Conservation (phyloP, 2,888 invertebrate genomes). For the Ectemnius continuus region DNA sequence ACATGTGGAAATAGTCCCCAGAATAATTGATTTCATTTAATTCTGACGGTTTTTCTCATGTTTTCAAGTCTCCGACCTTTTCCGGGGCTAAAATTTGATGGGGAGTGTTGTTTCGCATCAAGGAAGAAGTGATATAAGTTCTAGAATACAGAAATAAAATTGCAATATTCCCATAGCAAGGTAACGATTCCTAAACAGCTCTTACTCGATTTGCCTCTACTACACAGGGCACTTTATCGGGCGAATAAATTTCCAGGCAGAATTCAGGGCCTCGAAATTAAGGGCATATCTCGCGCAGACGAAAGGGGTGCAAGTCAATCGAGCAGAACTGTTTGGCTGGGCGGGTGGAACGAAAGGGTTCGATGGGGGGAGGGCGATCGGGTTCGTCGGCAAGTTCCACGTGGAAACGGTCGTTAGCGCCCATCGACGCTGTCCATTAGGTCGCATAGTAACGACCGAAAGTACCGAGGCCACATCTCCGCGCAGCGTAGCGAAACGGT, state of each 20-base stretch:
- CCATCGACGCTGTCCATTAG: conserved; percentile 52
- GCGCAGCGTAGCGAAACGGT: background rate
- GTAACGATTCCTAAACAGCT: too few relatives aligned
- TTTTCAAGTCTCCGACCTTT: too few relatives aligned
- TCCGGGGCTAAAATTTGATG: too few relatives aligned
- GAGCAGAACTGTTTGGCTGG: conserved; percentile 1
- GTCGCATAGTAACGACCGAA: conserved; percentile 45
- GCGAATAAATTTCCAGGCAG: background rate
- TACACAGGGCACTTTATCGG: conserved; percentile 10
- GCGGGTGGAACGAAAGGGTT: background rate
- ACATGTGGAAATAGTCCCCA: too few relatives aligned
- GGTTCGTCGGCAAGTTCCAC: background rate
- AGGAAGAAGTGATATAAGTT: too few relatives aligned
- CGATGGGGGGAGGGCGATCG: background rate
- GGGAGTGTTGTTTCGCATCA: too few relatives aligned
- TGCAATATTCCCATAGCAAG: too few relatives aligned
- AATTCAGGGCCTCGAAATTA: conserved; percentile 12
- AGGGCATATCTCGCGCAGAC: background rate
- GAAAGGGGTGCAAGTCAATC: conserved; percentile 7
- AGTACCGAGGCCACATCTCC: conserved; percentile 26
- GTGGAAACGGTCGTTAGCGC: conserved; percentile 41
- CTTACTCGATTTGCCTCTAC: too few relatives aligned
- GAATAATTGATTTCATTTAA: too few relatives aligned
- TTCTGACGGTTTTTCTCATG: too few relatives aligned
- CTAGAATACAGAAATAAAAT: too few relatives aligned